A percentile compares a stretch with the other conserved stretches of the same genome.
Evolutionary conservation across 2,888 invertebrate species (phyloP).

Genomic region (Phrixothrix hirtus): DNA sequence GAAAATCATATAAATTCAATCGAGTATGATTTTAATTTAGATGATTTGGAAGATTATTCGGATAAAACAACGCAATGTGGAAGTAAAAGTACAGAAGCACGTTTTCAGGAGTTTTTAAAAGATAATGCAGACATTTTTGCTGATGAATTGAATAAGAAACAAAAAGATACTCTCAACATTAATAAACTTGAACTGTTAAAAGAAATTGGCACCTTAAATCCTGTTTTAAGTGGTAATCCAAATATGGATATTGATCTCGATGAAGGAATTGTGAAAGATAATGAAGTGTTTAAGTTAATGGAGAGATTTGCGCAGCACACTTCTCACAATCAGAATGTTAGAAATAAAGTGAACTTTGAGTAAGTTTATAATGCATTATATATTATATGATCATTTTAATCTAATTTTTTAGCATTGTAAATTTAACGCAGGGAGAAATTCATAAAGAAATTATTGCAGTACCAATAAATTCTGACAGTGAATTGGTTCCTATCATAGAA

Average conservation of each 20-base stretch:
- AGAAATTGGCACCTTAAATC: constrained; percentile 51
- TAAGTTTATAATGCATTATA: constrained; percentile 44
- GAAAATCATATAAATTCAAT: constrained; percentile 8
- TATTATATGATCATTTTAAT: background rate
- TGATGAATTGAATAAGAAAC: too few relatives aligned
- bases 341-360: constrained; percentile 63
- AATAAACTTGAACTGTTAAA: constrained; percentile 31
- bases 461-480: constrained; percentile 48
- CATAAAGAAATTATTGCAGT: constrained; percentile 53
- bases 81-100: too few relatives aligned
- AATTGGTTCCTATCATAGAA: constrained; percentile 46
- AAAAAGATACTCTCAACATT: background rate
- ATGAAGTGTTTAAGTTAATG: constrained; percentile 69
- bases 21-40: constrained; percentile 42
- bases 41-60: constrained; percentile 34
- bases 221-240: constrained; percentile 60
- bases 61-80: constrained; percentile 2
- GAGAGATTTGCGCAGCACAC: constrained; percentile 73
- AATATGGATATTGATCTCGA: constrained; percentile 67
- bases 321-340: constrained; percentile 60
- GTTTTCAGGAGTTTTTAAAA: background rate
- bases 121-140: background rate
- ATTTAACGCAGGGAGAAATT: constrained; percentile 56
- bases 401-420: constrained; percentile 46
- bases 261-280: constrained; percentile 55